Percentiles rank a stretch among this genome's conserved stretches.
Evolutionary conservation across 2,888 invertebrate genomes (phyloP).

Genomic region (Ectropis crepuscularia): DNA sequence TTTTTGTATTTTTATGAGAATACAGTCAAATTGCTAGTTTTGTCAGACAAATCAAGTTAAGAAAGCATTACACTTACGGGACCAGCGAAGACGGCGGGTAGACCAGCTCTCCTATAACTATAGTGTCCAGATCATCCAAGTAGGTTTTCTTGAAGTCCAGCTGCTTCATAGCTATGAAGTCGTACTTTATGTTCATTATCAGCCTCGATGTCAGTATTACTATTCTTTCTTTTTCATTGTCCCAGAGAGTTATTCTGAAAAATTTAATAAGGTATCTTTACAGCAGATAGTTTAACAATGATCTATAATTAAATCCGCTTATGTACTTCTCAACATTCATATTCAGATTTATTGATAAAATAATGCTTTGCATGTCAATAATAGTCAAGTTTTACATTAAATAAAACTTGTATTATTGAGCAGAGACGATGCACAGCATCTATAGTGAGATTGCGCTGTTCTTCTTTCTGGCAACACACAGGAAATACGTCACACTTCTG

Average conservation of each 20-base stretch:
- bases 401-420: too few relatives aligned
- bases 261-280: neutral
- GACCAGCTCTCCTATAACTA: conserved; percentile 91
- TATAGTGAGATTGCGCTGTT: too few relatives aligned
- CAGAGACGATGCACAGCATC: too few relatives aligned
- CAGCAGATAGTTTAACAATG: neutral
- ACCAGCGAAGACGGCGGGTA: conserved; percentile 92
- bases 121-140: conserved; percentile 88
- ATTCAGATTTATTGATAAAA: too few relatives aligned
- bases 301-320: too few relatives aligned
- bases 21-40: neutral
- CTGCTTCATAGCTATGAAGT: conserved; percentile 92
- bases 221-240: conserved; percentile 92
- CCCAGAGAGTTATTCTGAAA: conserved; percentile 93
- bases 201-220: conserved; percentile 90
- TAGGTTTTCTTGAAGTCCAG: conserved; percentile 89
- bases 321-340: too few relatives aligned
- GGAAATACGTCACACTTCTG: too few relatives aligned
- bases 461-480: too few relatives aligned
- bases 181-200: conserved; percentile 91
- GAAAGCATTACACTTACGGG: conserved; percentile 87
- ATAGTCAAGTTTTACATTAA: too few relatives aligned
- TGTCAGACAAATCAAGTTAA: neutral
- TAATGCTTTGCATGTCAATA: too few relatives aligned
- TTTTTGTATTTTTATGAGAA: too few relatives aligned